Percentiles rank a stretch among this genome's conserved stretches.
phyloP scores from a whole-genome alignment of 2,888 invertebrate genomes.

The Hyposoter didymator region DNA sequence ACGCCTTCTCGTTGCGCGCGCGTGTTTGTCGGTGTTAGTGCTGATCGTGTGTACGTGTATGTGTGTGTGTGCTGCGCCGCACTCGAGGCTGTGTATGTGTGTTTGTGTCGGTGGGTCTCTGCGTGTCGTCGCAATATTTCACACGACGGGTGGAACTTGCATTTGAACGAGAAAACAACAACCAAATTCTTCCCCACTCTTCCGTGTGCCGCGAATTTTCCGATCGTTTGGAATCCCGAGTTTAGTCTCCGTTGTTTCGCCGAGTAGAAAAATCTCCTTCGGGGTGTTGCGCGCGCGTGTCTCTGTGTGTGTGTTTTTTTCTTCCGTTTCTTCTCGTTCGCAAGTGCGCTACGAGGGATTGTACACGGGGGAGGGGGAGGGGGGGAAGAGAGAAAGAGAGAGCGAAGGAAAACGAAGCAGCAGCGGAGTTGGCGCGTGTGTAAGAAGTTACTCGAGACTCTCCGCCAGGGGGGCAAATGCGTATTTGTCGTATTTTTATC shows the following conservation, averaged over 20 bases:
- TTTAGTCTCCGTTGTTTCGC: neutral
- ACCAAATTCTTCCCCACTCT: neutral
- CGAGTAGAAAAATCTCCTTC: conserved; percentile 2
- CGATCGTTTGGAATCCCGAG: neutral
- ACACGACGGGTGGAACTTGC: conserved; percentile 35
- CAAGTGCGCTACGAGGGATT: conserved; percentile 14
- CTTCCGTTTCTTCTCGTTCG: conserved; percentile 15
- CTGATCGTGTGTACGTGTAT: conserved; percentile 54
- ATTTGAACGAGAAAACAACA: conserved; percentile 17
- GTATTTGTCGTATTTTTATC: conserved; percentile 50
- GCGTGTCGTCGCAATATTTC: conserved; percentile 54
- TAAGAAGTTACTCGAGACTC: conserved; percentile 36
- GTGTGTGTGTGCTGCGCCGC: conserved; percentile 56
- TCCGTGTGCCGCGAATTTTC: neutral
- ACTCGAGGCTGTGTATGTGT: conserved; percentile 47
- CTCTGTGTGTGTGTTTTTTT: neutral
- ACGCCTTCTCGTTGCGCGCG: conserved; percentile 53
- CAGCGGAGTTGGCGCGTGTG: conserved; percentile 46
- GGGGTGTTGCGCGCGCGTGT: conserved; percentile 7
- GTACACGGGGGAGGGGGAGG: neutral
- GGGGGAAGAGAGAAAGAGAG: neutral
- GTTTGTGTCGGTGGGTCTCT: conserved; percentile 8
- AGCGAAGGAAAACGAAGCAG: conserved; percentile 26
- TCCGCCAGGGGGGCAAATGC: conserved; percentile 52
- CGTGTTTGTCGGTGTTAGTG: conserved; percentile 57